Conservation (phyloP, 30 jellyfish, hydroid and myxozoan species). For the Euphysa ruthae region DNA sequence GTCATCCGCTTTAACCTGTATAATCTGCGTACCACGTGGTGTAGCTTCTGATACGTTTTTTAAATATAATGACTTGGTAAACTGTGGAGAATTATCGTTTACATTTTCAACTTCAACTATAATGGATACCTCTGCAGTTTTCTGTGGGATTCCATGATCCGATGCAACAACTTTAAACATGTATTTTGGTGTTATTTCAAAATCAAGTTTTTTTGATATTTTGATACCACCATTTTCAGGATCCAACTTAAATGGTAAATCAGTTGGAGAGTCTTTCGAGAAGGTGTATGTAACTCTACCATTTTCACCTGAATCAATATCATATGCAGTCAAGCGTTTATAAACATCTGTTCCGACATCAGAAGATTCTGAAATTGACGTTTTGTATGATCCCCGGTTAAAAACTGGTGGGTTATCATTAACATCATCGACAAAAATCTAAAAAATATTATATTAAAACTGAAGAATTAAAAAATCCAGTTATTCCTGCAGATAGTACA, state of each 20-base stretch:
- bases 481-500: too few relatives aligned
- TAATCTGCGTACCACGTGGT: constrained; percentile 41
- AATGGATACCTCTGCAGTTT: background rate
- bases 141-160: constrained; percentile 25
- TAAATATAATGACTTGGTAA: constrained; percentile 39
- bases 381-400: background rate
- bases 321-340: constrained; percentile 14
- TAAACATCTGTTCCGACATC: constrained; percentile 11
- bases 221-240: constrained; percentile 9
- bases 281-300: constrained; percentile 8
- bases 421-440: constrained; percentile 22
- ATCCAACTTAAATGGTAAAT: background rate
- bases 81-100: constrained; percentile 75
- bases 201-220: constrained; percentile 4
- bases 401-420: constrained; percentile 29
- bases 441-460: too few relatives aligned
- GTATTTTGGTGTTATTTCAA: background rate
- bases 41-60: constrained; percentile 71
- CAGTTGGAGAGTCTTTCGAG: background rate
- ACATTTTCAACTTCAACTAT: constrained; percentile 28
- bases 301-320: constrained; percentile 19
- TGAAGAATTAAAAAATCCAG: too few relatives aligned
- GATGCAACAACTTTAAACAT: constrained; percentile 11
- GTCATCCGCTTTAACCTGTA: constrained; percentile 67
- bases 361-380: constrained; percentile 2